A percentile compares a stretch with the other conserved stretches of the same genome.
These are phyloP conservation scores for Stomatorhinus ivindoensis DNA, from an alignment of 2,113 vertebrate genomes.

Conservation along the genomic window DNA sequence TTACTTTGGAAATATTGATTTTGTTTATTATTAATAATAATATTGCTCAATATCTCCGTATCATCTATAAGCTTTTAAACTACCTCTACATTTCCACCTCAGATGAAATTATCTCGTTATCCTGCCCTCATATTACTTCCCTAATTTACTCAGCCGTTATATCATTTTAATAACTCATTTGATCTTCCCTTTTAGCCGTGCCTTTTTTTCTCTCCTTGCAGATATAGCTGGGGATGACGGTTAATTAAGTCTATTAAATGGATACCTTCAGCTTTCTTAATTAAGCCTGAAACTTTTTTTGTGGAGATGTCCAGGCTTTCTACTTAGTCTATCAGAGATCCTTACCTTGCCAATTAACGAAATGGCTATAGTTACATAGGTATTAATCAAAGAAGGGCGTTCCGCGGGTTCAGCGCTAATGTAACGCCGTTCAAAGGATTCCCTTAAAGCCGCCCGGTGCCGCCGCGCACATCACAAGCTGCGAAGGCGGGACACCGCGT, in stretches of 20 bases:
- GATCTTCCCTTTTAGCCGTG: conserved; percentile 1
- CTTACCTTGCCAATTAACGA: not conserved
- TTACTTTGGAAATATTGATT: not conserved
- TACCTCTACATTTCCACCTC: not conserved
- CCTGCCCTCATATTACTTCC: not conserved
- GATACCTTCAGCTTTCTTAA: not conserved
- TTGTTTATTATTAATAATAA: conserved; percentile 10
- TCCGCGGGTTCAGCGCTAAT: not conserved
- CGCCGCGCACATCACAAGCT: not conserved
- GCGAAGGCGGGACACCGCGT: not conserved
- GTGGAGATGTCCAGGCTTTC: not conserved
- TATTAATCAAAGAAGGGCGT: not conserved
- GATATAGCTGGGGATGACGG: not conserved
- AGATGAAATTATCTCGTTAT: not conserved
- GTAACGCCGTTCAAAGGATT: not conserved
- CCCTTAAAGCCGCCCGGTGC: not conserved
- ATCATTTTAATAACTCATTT: conserved; percentile 11
- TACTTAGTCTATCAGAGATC: not conserved
- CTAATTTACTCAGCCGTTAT: conserved; percentile 6
- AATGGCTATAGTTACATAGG: not conserved
- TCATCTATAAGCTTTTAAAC: not conserved
- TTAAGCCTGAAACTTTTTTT: conserved; percentile 5
- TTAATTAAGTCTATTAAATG: conserved; percentile 14
- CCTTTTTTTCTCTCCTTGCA: not conserved
- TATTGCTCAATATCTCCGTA: not conserved